Percentiles rank a stretch among this genome's conserved stretches.
These are phyloP conservation scores for Cephus pulcher DNA, from an alignment of 2,888 invertebrate genomes.

Conservation along the genomic window DNA sequence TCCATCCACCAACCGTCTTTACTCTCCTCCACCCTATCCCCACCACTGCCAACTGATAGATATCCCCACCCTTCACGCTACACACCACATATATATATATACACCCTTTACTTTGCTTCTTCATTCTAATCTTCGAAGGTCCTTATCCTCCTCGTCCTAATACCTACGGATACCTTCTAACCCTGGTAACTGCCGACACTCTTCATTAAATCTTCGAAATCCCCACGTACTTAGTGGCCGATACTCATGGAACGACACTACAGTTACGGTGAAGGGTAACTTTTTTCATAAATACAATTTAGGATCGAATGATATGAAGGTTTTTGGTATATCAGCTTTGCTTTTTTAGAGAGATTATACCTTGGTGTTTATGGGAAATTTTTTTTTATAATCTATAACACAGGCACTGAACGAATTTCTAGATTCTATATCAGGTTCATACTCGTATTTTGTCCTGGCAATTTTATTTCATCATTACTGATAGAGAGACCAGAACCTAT, in stretches of 20 bases:
- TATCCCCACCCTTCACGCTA: conserved; percentile 1
- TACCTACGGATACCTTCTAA: background rate
- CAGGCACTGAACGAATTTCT: too few relatives aligned
- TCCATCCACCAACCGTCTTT: conserved; percentile 7
- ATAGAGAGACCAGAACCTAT: too few relatives aligned
- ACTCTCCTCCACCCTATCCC: conserved; percentile 27
- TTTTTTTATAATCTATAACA: too few relatives aligned
- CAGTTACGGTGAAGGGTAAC: background rate
- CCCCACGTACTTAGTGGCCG: background rate
- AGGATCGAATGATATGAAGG: background rate
- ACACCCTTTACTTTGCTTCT: background rate
- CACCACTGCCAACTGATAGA: conserved; percentile 28
- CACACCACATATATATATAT: background rate
- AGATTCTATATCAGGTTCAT: too few relatives aligned
- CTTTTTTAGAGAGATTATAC: too few relatives aligned
- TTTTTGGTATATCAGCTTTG: too few relatives aligned
- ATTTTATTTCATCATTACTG: too few relatives aligned
- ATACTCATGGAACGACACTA: background rate
- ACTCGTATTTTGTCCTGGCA: too few relatives aligned
- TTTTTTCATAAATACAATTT: background rate
- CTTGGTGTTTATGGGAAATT: too few relatives aligned
- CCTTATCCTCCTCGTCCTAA: background rate
- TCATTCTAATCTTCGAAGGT: background rate
- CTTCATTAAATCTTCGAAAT: background rate
- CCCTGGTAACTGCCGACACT: background rate